phyloP scores from a whole-genome alignment of 1,140 invertebrate species.

The Apis florea region DNA sequence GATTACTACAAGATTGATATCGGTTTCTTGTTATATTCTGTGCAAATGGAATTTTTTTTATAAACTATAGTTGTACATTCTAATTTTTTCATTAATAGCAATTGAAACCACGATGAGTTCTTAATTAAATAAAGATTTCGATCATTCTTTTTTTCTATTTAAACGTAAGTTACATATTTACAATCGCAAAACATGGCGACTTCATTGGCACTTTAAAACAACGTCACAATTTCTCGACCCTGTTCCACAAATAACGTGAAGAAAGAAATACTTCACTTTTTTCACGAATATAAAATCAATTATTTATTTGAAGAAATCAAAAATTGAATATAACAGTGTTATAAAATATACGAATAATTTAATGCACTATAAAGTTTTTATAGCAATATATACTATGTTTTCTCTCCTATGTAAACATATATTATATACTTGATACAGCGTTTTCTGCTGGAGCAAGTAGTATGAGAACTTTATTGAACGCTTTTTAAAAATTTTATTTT shows the following conservation, averaged over 20 bases:
- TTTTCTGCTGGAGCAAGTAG: neutral
- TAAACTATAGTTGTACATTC: conserved; percentile 1
- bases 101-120: neutral
- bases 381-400: neutral
- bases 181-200: conserved; percentile 55
- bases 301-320: neutral
- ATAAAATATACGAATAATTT: neutral
- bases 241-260: conserved; percentile 15
- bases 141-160: conserved; percentile 13
- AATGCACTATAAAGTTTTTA: neutral
- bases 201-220: conserved; percentile 50
- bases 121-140: conserved; percentile 7
- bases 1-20: neutral
- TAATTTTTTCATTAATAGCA: neutral
- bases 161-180: conserved; percentile 74
- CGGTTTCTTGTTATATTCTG: neutral
- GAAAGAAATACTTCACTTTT: neutral
- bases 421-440: neutral
- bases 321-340: neutral
- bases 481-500: neutral
- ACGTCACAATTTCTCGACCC: conserved; percentile 36
- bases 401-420: neutral
- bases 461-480: neutral
- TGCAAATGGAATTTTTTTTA: neutral
- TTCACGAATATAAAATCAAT: neutral